Conservation (phyloP, 2,797 vertebrate species). For the Prunella strophiata region DNA sequence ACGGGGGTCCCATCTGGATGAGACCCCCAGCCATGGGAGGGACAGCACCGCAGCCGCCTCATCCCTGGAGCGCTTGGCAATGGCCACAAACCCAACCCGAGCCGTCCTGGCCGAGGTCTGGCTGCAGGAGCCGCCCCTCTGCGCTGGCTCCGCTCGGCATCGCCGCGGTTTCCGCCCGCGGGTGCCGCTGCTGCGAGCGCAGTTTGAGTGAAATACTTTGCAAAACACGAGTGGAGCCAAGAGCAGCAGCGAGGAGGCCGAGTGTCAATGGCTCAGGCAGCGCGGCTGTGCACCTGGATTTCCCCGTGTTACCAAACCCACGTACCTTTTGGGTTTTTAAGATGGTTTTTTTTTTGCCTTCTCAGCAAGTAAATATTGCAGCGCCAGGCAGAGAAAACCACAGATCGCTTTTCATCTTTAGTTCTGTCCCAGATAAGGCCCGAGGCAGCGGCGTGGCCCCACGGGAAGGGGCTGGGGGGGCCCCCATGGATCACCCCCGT, state of each 20-base stretch:
- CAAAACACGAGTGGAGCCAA: not conserved
- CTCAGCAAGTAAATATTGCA: not conserved
- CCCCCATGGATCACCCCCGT: not conserved
- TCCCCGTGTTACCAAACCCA: not conserved
- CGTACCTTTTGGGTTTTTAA: not conserved
- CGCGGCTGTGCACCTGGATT: not conserved
- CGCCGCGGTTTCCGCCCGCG: not conserved
- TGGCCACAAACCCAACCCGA: rapidly evolving
- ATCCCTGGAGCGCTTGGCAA: rapidly evolving
- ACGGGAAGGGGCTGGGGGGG: not conserved
- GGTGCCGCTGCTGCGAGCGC: not conserved
- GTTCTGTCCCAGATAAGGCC: not conserved
- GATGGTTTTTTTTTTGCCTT: not conserved
- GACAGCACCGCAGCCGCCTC: rapidly evolving
- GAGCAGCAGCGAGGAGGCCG: not conserved
- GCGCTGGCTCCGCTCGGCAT: not conserved
- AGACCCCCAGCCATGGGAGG: rapidly evolving
- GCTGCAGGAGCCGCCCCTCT: rapidly evolving
- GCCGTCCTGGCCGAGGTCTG: rapidly evolving
- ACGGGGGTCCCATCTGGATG: rapidly evolving
- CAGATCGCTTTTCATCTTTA: not conserved
- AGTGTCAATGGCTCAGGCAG: not conserved
- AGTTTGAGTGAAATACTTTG: not conserved
- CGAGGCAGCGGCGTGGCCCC: not conserved
- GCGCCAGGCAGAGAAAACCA: not conserved